Conservation (phyloP, 2,797 vertebrate species). For the Squalus acanthias region DNA sequence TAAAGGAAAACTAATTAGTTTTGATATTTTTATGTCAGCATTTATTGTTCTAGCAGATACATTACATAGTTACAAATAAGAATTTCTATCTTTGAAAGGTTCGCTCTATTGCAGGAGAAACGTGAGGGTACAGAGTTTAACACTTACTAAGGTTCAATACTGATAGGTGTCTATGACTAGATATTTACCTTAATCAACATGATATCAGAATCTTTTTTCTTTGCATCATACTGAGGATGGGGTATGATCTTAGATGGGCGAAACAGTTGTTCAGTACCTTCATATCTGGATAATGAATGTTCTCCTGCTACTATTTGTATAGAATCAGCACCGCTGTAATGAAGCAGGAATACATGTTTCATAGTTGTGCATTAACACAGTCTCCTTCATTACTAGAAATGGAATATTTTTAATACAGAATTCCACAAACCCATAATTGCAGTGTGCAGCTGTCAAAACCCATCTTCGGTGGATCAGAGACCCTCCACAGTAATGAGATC, state of each 20-base stretch:
- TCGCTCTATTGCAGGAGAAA: neutral
- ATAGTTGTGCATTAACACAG: neutral
- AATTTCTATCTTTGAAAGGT: neutral
- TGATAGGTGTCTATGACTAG: too few species aligned
- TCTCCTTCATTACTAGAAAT: neutral
- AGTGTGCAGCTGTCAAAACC: constrained; percentile 69
- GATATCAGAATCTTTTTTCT: constrained; percentile 64
- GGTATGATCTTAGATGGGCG: constrained; percentile 58
- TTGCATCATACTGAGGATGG: constrained; percentile 60
- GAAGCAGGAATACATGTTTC: neutral
- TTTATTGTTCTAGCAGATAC: neutral
- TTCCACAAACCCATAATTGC: constrained; percentile 56
- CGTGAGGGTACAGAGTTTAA: neutral
- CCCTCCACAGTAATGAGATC: constrained; percentile 63
- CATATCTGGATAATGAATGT: constrained; percentile 59
- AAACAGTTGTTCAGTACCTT: constrained; percentile 70
- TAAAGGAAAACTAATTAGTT: neutral
- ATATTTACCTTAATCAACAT: constrained; percentile 71
- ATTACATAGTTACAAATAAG: neutral
- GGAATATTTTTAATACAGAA: neutral
- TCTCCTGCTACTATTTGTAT: constrained; percentile 8
- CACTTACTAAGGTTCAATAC: neutral
- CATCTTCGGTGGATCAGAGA: constrained; percentile 63
- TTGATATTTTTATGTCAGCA: neutral
- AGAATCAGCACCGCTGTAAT: neutral